Evolutionary conservation across 2,888 invertebrate species (phyloP).

Genomic region (Chironomus riparius): DNA sequence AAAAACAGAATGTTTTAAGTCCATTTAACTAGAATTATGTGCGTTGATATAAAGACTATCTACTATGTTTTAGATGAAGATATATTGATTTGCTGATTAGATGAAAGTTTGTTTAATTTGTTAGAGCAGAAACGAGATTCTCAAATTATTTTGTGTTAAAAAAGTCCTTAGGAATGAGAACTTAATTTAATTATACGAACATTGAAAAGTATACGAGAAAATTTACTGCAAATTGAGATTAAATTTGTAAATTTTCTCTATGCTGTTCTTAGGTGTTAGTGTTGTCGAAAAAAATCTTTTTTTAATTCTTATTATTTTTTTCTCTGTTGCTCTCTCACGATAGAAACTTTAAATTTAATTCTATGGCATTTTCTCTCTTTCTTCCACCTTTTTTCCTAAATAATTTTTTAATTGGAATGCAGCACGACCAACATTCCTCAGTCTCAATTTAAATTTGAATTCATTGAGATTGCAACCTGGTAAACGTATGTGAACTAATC

Average conservation of each 20-base stretch:
- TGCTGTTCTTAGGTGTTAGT: too few species aligned
- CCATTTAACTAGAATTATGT: neutral
- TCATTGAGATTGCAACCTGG: slow-evolving; percentile 71
- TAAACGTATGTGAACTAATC: slow-evolving; percentile 67
- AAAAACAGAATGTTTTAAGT: too few species aligned
- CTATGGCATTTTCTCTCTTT: too few species aligned
- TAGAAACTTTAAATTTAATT: too few species aligned
- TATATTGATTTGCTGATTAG: neutral
- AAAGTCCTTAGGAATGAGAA: too few species aligned
- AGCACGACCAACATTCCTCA: slow-evolving; percentile 98
- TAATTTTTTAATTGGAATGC: slow-evolving; percentile 36
- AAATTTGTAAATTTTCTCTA: too few species aligned
- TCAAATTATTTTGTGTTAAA: too few species aligned
- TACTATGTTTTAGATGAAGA: neutral
- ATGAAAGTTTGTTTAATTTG: neutral
- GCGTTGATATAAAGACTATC: neutral
- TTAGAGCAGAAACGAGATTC: too few species aligned
- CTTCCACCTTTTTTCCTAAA: neutral
- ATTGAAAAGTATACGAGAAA: too few species aligned
- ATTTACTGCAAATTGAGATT: too few species aligned
- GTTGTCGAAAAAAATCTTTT: neutral
- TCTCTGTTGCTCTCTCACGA: neutral
- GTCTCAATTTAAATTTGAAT: slow-evolving; percentile 92
- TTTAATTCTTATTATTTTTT: neutral
- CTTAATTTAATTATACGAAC: too few species aligned